phyloP scores from a whole-genome alignment of 2,797 vertebrate genomes.

The Phalanger gymnotis region DNA sequence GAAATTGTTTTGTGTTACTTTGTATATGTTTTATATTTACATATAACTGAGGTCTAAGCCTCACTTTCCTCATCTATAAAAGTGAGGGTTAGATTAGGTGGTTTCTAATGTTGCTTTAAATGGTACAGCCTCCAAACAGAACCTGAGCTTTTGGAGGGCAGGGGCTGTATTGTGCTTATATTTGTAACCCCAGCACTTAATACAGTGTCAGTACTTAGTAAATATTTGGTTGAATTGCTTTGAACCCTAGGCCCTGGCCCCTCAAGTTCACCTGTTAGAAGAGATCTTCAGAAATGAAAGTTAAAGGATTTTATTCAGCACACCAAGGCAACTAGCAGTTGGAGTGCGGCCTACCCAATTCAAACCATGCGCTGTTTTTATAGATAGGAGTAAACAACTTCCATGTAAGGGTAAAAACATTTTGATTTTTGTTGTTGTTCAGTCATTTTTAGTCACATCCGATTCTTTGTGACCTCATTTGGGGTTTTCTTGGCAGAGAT shows the following conservation, averaged over 20 bases:
- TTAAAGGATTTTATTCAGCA: background rate
- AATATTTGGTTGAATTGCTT: background rate
- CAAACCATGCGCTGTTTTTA: background rate
- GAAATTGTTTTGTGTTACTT: background rate
- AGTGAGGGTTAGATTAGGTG: background rate
- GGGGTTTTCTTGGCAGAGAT: background rate
- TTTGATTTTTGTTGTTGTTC: background rate
- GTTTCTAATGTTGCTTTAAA: background rate
- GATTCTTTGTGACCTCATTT: background rate
- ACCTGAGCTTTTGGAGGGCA: background rate
- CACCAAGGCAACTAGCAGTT: background rate
- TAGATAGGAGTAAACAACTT: background rate
- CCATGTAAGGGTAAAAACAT: background rate
- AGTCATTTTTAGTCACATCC: background rate
- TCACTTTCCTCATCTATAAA: background rate
- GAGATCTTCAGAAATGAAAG: background rate
- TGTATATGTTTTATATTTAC: background rate
- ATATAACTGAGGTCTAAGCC: too few relatives aligned
- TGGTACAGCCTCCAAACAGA: background rate
- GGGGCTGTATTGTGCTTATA: background rate
- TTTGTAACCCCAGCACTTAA: background rate
- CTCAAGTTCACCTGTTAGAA: background rate
- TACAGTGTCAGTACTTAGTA: background rate
- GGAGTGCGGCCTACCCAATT: background rate
- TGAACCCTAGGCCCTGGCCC: background rate